These are phyloP conservation scores for Desmodus rotundus DNA, from an alignment of 2,113 vertebrate genomes.

Conservation along the genomic window DNA sequence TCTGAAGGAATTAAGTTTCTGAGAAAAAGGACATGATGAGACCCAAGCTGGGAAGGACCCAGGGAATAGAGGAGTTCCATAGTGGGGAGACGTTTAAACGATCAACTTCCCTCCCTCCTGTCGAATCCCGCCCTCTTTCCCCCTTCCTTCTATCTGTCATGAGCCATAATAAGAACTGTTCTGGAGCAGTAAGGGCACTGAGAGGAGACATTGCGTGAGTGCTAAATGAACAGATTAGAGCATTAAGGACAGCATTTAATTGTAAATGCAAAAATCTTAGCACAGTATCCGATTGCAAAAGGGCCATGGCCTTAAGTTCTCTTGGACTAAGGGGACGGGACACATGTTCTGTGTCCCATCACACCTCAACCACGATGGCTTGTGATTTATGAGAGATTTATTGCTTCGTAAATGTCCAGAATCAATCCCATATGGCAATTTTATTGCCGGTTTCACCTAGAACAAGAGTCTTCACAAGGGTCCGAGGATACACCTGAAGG, in stretches of 20 bases:
- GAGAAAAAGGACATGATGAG: background rate
- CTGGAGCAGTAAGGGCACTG: background rate
- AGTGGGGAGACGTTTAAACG: background rate
- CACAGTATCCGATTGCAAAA: background rate
- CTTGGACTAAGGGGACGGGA: background rate
- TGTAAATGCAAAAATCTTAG: background rate
- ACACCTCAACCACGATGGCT: too few species aligned
- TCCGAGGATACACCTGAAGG: background rate
- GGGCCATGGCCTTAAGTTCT: background rate
- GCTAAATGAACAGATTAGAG: background rate
- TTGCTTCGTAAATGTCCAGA: background rate
- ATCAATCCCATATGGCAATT: background rate
- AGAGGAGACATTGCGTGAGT: background rate
- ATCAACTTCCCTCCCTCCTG: background rate
- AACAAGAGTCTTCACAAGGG: background rate
- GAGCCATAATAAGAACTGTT: background rate
- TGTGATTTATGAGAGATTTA: background rate
- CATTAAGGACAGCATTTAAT: background rate
- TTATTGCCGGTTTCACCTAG: background rate
- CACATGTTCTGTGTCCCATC: rapidly evolving
- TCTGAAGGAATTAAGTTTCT: background rate
- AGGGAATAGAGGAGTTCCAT: too few species aligned
- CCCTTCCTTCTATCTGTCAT: background rate
- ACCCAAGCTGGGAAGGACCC: background rate
- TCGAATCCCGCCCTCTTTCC: background rate